Percentiles rank a stretch among this genome's conserved stretches.
phyloP scores from a whole-genome alignment of 2,113 vertebrate genomes.

The Tapirus terrestris region DNA sequence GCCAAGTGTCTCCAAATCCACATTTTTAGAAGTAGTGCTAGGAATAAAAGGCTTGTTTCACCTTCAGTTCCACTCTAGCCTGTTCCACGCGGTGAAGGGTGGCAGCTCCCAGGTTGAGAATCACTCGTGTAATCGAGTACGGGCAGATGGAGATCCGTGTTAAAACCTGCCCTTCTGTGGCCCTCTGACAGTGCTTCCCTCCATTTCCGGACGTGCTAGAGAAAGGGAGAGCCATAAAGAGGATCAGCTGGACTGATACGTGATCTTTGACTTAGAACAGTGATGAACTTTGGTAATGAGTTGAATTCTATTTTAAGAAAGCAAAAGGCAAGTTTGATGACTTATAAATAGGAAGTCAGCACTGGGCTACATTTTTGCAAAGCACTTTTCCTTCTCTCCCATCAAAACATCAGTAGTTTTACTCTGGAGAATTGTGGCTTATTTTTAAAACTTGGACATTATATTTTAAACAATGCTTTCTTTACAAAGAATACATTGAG shows the following conservation, averaged over 20 bases:
- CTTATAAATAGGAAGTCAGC: background rate
- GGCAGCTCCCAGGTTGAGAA: background rate
- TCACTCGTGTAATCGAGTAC: background rate
- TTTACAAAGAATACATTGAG: background rate
- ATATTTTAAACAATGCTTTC: conserved; percentile 21
- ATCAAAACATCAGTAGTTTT: background rate
- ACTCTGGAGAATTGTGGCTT: background rate
- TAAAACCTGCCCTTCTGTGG: background rate
- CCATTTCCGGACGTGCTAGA: background rate
- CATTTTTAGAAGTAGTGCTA: background rate
- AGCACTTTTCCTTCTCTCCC: background rate
- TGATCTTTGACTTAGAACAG: background rate
- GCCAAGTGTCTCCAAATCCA: background rate
- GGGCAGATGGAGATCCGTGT: background rate
- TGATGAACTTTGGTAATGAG: background rate
- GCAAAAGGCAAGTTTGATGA: background rate
- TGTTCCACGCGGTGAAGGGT: background rate
- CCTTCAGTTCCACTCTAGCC: background rate
- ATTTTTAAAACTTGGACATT: background rate
- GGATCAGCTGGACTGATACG: background rate
- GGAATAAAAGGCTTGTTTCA: background rate
- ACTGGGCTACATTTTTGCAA: background rate
- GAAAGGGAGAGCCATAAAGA: background rate
- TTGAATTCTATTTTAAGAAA: background rate
- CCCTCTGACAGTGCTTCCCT: background rate